A percentile compares a stretch with the other conserved stretches of the same genome.
Evolutionary conservation across 2,797 vertebrate genomes (phyloP).

Genomic region (Acanthis flammea): DNA sequence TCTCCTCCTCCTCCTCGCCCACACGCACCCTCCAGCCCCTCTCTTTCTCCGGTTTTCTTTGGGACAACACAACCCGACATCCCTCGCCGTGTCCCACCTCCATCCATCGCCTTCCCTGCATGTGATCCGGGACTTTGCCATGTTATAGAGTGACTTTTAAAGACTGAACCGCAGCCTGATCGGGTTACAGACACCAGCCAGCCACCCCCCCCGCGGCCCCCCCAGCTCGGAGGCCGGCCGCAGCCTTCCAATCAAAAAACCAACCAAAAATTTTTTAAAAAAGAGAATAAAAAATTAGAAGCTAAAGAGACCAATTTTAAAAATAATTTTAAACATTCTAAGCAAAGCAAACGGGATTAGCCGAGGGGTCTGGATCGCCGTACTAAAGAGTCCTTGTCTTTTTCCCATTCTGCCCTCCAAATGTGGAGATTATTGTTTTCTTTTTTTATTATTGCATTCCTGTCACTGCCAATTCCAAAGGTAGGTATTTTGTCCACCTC

Average conservation of each 20-base stretch:
- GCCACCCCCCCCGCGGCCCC: conserved; percentile 65
- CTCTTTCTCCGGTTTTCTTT: conserved; percentile 22
- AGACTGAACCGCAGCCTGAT: conserved; percentile 19
- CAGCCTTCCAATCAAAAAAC: conserved; percentile 31
- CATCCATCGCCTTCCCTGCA: conserved; percentile 73
- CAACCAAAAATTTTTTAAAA: not conserved
- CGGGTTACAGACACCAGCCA: not conserved
- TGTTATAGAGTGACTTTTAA: not conserved
- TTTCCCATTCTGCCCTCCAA: conserved; percentile 90
- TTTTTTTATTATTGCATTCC: conserved; percentile 95
- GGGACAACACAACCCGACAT: not conserved
- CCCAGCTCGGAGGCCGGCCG: conserved; percentile 65
- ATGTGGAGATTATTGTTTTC: conserved; percentile 97
- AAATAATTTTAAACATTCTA: conserved; percentile 8
- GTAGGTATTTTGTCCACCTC: conserved; percentile 96
- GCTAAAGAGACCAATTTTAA: not conserved
- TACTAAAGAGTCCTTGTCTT: conserved; percentile 97
- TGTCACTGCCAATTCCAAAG: conserved; percentile 96
- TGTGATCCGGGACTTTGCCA: conserved; percentile 66
- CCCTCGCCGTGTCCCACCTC: conserved; percentile 55
- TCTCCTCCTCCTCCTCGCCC: conserved; percentile 18
- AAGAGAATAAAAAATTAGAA: not conserved
- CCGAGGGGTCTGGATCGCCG: conserved; percentile 84
- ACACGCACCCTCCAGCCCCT: not conserved
- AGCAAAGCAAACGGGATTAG: conserved; percentile 74